phyloP scores from a whole-genome alignment of 2,113 vertebrate genomes.

The Danionella cerebrum region DNA sequence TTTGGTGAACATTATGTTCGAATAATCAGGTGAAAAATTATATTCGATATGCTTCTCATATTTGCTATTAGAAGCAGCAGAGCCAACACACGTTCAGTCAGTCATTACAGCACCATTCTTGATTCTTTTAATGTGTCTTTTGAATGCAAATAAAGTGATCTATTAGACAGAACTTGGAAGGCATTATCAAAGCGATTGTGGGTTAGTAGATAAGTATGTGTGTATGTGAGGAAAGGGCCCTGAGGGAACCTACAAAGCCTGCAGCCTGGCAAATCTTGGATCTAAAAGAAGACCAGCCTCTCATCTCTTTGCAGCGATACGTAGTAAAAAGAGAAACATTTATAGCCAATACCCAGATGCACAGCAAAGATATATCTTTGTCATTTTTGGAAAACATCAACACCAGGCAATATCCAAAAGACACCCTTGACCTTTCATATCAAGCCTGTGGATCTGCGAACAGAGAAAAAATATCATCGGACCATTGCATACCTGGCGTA shows the following conservation, averaged over 20 bases:
- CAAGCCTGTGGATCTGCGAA: background rate
- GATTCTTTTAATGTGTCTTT: slow-evolving; percentile 20
- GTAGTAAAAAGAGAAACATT: slow-evolving; percentile 8
- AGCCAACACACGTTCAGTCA: too few relatives aligned
- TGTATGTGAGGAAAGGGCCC: slow-evolving; percentile 31
- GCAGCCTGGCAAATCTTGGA: slow-evolving; percentile 29
- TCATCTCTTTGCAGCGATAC: background rate
- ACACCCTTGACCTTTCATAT: slow-evolving; percentile 1
- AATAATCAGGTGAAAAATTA: too few relatives aligned
- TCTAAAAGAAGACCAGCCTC: slow-evolving; percentile 6
- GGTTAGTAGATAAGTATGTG: slow-evolving; percentile 29
- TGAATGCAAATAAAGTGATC: slow-evolving; percentile 29
- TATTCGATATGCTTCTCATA: too few relatives aligned
- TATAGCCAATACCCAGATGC: slow-evolving; percentile 7
- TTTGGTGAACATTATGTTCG: too few relatives aligned
- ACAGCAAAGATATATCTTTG: background rate
- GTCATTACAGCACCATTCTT: background rate
- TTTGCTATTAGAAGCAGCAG: too few relatives aligned
- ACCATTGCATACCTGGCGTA: background rate
- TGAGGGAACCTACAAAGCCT: slow-evolving; percentile 33
- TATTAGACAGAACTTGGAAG: slow-evolving; percentile 18
- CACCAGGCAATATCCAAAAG: background rate
- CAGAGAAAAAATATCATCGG: background rate
- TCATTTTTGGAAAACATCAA: background rate
- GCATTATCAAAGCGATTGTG: slow-evolving; percentile 25